phyloP scores from a whole-genome alignment of 2,113 vertebrate genomes.

The Neomonachus schauinslandi region DNA sequence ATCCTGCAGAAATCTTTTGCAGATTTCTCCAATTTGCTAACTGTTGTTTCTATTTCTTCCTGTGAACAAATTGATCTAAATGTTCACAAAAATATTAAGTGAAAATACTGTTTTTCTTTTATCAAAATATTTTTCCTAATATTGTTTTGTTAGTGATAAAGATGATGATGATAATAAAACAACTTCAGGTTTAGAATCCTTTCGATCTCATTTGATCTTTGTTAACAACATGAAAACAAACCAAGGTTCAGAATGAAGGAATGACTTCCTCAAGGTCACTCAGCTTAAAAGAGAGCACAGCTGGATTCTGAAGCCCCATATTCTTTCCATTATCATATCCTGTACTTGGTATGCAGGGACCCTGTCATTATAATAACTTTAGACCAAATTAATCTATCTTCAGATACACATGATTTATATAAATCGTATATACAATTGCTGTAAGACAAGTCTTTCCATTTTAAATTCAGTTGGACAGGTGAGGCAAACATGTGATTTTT shows the following conservation, averaged over 20 bases:
- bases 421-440: not conserved
- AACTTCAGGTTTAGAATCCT: not conserved
- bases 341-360: not conserved
- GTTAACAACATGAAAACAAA: not conserved
- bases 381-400: slow-evolving; percentile 31
- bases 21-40: not conserved
- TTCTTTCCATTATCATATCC: not conserved
- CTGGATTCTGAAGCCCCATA: not conserved
- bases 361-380: not conserved
- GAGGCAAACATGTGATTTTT: not conserved
- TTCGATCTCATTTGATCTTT: not conserved
- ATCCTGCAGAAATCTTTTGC: not conserved
- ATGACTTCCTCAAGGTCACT: not conserved
- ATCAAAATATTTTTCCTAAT: not conserved
- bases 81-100: not conserved
- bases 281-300: not conserved
- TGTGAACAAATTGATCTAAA: not conserved
- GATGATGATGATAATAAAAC: not conserved
- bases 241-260: not conserved
- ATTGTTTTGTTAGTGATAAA: not conserved
- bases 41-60: not conserved
- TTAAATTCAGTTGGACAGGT: slow-evolving; percentile 22
- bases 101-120: not conserved
- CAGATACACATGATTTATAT: not conserved
- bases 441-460: not conserved